Evolutionary conservation across 2,888 invertebrate genomes (phyloP), one percentile per base, ranked within the genome.

Genomic region (Mesorhabditis sp.): DNA sequence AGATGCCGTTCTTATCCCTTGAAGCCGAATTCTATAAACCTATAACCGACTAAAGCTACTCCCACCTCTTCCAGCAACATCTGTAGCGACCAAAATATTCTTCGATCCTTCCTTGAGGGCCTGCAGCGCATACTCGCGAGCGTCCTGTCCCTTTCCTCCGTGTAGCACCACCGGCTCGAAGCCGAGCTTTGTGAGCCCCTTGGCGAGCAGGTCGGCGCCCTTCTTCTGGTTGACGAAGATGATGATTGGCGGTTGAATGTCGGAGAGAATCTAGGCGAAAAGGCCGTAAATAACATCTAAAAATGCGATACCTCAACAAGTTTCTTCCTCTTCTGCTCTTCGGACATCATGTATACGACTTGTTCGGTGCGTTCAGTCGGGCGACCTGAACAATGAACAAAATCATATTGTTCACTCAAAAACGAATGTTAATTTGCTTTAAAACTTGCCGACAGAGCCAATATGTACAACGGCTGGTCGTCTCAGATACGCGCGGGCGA

Each of bases 171-270:
- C 94, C 4, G 97, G 94, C 87, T 93, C 95, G 90, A 93, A 94
- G 13, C 95, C 93, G 83, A 97, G 90, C 88, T 97, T 97, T 87
- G 96, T 95, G 86, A 98, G 89, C 63, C 96, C 95, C 87, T 95
- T 94, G 45, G 96, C 95, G 86, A 98, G 89, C 3, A 98, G 93
- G 87, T 98, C 98, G 0, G 96, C 98, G 72, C 97, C 97, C 88
- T 96, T 98, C 91, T 99, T 99, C 88, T 99, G 97, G 88, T 99
- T 99, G 83, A 99, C 98, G 87, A 99, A 99, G 85, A 99, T 96
- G 82, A 99, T 98, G 78, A 99, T 92, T 0, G 98, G 98, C 4
- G 96, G 96, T 86, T 95, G 95, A 69, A 95, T 50, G 58, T 50
- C 58, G 58, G 10, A 13, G 58, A 50, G 58, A 50, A n/a, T 50